phyloP scores from a whole-genome alignment of 2,888 invertebrate genomes.

The Ischnus inquisitorius region DNA sequence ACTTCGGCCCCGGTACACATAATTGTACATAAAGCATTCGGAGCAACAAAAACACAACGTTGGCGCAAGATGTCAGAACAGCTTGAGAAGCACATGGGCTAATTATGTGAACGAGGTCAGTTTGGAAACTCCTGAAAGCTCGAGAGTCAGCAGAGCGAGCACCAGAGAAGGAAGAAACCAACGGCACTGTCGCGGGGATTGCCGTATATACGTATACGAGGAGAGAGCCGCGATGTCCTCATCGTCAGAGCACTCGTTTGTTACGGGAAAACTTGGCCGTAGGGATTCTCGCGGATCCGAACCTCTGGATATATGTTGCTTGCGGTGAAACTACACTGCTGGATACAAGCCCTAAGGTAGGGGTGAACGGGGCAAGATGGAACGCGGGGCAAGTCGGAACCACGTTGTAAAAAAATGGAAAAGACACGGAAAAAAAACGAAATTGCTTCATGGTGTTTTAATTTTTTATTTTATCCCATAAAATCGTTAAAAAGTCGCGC shows the following conservation, averaged over 20 bases:
- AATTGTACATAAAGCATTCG: constrained; percentile 4
- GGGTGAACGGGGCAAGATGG: too few species aligned
- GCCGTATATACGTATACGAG: background rate
- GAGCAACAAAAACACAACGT: constrained; percentile 1
- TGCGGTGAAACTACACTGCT: constrained; percentile 31
- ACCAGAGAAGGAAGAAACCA: background rate
- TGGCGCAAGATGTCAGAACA: background rate
- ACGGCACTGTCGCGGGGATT: background rate
- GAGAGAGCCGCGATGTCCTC: background rate
- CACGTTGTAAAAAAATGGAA: too few species aligned
- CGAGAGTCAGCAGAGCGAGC: constrained; percentile 1
- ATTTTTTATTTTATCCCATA: too few species aligned
- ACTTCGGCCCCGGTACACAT: constrained; percentile 9
- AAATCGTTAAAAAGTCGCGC: too few species aligned
- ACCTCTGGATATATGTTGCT: background rate
- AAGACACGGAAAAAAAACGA: too few species aligned
- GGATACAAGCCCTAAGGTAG: background rate
- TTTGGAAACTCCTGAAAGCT: constrained; percentile 46
- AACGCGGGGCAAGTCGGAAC: too few species aligned
- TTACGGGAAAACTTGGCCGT: constrained; percentile 37
- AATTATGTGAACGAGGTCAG: constrained; percentile 47
- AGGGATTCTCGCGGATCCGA: constrained; percentile 15
- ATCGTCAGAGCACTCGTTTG: constrained; percentile 17
- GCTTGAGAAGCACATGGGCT: constrained; percentile 35
- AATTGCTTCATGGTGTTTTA: too few species aligned